A percentile compares a stretch with the other conserved stretches of the same genome.
phyloP scores from a whole-genome alignment of 2,888 invertebrate genomes.

The Dermolepida albohirtum region DNA sequence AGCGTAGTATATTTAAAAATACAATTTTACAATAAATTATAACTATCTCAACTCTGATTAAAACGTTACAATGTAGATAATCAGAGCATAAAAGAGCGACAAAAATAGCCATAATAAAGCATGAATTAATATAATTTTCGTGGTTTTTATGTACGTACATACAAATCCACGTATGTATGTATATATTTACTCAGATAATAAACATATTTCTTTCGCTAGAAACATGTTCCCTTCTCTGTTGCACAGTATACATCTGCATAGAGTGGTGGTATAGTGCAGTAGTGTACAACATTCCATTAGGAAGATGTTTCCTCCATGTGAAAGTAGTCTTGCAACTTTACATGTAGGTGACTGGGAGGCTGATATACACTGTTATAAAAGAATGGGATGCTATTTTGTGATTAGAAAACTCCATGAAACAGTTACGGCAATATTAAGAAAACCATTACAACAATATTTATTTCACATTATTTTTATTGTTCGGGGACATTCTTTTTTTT shows the following conservation, averaged over 20 bases:
- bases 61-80: too few relatives aligned
- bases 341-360: conserved; percentile 56
- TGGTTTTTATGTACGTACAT: not conserved
- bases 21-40: too few relatives aligned
- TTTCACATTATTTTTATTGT: conserved; percentile 21
- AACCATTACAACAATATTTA: conserved; percentile 16
- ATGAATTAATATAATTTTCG: conserved; percentile 2
- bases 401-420: conserved; percentile 26
- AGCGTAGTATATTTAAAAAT: too few relatives aligned
- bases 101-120: not conserved
- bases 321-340: conserved; percentile 62
- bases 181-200: not conserved
- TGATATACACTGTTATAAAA: conserved; percentile 44
- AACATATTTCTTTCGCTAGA: conserved; percentile 12
- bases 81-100: too few relatives aligned
- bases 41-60: too few relatives aligned
- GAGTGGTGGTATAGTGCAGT: conserved; percentile 37
- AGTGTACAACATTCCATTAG: conserved; percentile 57
- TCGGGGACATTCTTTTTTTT: too few relatives aligned
- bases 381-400: conserved; percentile 37
- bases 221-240: conserved; percentile 8
- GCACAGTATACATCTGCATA: conserved; percentile 4
- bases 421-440: conserved; percentile 28
- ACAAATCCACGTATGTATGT: not conserved
- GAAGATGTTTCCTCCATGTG: conserved; percentile 62